Base-by-base conservation (phyloP, 2,797 vertebrate genomes). In the Adelosebastes latens region DNA sequence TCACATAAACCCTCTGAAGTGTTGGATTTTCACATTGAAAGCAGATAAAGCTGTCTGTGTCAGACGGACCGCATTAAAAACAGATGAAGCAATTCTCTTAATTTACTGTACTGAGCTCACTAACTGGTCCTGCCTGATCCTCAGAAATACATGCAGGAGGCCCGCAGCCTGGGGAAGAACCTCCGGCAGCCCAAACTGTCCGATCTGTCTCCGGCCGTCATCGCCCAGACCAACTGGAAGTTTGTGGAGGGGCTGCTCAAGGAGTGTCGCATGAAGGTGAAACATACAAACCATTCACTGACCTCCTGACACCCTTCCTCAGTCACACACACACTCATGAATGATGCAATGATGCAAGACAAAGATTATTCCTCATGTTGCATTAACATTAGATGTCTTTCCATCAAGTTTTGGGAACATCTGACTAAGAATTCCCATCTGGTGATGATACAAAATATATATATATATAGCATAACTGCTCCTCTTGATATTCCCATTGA, bases 201-300 rank as follows among this genome's bases (percentile, higher is more conserved):
- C 1, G 97, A 98, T 85, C 95, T 98, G 52, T 98, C 97, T 36
- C 97, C 98, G 0, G 97, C 98, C 4, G 97, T 99, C 84, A 98
- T 99, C 81, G 97, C 98, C 0, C 97, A 98, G 86, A 99, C 98
- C 91, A 99, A 98, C 94, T 97, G 96, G 75, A 99, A 98, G 91
- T 99, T 99, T 86, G 98, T 99, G 72, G 98, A 99, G 94, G 97
- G 97, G 8, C 90, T 99, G 59, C 92, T 99, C 42, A 99, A 98
- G 89, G 97, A 99, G 94, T 99, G 97, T 91, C 97, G 97, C 66
- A 96, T 98, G 94, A 99, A 99, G 97, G 98, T 99, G 91, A 80
- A 31, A 18, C 22, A 39, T 4, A 31, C 5, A 52, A 52, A 14
- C 13, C 24, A 34, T 55, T 20, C 36, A 70, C 59, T 22, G 34